Evolutionary conservation across 2,797 vertebrate genomes (phyloP).

Genomic region (Heliangelus exortis): DNA sequence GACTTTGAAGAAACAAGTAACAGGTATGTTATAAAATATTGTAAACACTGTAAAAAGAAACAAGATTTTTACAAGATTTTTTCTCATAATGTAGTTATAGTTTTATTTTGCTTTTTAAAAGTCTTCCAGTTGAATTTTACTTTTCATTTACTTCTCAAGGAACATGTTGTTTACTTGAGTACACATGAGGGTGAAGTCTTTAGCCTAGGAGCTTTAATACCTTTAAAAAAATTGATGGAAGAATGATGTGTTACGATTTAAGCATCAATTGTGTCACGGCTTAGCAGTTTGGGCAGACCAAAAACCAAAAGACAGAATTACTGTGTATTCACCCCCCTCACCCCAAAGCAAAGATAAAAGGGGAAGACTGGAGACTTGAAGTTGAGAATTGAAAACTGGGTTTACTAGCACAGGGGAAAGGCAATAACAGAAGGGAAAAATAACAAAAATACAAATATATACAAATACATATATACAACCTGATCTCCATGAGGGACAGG

Average conservation of each 20-base stretch:
- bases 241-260: not conserved
- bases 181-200: not conserved
- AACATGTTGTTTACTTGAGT: not conserved
- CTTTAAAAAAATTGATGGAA: not conserved
- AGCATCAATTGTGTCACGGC: not conserved
- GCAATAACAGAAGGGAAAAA: too few relatives aligned
- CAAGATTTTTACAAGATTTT: not conserved
- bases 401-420: too few relatives aligned
- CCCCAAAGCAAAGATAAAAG: too few relatives aligned
- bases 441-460: too few relatives aligned
- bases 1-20: constrained; percentile 92
- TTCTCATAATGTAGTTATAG: not conserved
- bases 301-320: too few relatives aligned
- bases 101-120: not conserved
- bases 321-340: too few relatives aligned
- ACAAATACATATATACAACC: too few relatives aligned
- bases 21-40: constrained; percentile 79
- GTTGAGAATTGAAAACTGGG: too few relatives aligned
- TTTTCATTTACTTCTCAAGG: not conserved
- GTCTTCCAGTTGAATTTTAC: not conserved
- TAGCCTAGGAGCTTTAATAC: not conserved
- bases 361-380: too few relatives aligned
- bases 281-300: too few relatives aligned
- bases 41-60: not conserved
- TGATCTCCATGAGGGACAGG: too few relatives aligned